These are phyloP conservation scores for Harpalus rubripes DNA, from an alignment of 2,888 invertebrate genomes.

Conservation along the genomic window DNA sequence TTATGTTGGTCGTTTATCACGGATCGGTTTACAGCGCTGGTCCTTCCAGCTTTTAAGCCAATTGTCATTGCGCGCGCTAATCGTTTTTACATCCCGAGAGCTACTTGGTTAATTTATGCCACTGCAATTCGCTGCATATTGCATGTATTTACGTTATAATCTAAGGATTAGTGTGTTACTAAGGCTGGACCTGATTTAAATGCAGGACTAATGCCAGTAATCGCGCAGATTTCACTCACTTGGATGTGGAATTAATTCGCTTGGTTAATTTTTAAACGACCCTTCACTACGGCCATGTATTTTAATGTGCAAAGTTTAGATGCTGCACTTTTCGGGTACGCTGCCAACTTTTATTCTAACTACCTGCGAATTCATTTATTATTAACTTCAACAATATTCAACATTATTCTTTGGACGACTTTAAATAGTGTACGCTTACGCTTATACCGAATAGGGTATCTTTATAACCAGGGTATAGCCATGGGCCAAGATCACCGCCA, in stretches of 20 bases:
- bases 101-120: conserved; percentile 33
- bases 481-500: no score
- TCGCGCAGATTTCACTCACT: conserved; percentile 24
- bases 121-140: conserved; percentile 42
- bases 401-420: no score
- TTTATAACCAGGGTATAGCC: no score
- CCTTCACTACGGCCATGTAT: neutral
- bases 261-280: conserved; percentile 5
- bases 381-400: no score
- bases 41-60: conserved; percentile 8
- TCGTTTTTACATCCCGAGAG: conserved; percentile 44
- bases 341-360: neutral
- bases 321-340: neutral
- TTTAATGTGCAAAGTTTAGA: neutral
- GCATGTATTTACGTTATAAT: conserved; percentile 57
- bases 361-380: neutral
- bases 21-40: neutral
- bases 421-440: no score
- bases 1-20: conserved; percentile 63
- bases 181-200: conserved; percentile 29
- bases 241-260: conserved; percentile 45
- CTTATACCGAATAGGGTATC: no score
- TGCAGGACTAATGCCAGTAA: conserved; percentile 32
- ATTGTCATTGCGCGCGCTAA: conserved; percentile 56
- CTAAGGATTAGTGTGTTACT: conserved; percentile 44